A percentile compares a stretch with the other conserved stretches of the same genome.
Conservation (phyloP, 2,888 invertebrate genomes). For the Disparrhopalites patrizii region DNA sequence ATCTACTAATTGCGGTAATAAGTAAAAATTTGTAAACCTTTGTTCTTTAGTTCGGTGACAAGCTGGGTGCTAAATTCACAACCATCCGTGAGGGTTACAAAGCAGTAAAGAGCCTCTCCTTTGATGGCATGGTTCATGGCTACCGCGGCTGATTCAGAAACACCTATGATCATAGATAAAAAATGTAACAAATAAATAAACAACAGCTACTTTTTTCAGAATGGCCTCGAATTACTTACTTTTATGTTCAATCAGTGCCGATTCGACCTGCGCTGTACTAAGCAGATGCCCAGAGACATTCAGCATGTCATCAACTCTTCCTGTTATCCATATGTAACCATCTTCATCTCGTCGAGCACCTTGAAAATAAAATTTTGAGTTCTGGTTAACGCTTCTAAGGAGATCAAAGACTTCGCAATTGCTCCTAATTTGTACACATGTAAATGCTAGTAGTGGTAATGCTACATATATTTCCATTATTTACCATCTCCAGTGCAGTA, state of each 20-base stretch:
- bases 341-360: conserved; percentile 88
- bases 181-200: neutral
- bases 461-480: conserved; percentile 40
- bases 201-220: too few relatives aligned
- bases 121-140: conserved; percentile 90
- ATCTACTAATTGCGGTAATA: conserved; percentile 18
- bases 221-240: conserved; percentile 25
- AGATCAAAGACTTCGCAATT: too few relatives aligned
- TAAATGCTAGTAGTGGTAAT: neutral
- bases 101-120: conserved; percentile 96
- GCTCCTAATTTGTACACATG: too few relatives aligned
- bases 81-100: conserved; percentile 83
- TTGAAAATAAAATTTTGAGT: conserved; percentile 51
- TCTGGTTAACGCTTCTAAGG: too few relatives aligned
- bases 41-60: conserved; percentile 66
- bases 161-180: conserved; percentile 50
- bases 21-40: conserved; percentile 51
- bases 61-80: conserved; percentile 66
- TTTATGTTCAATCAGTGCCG: conserved; percentile 51
- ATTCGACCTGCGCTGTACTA: conserved; percentile 84
- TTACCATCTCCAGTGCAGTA: conserved; percentile 97
- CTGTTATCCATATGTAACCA: conserved; percentile 94
- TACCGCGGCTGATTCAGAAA: conserved; percentile 95
- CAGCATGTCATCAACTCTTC: conserved; percentile 96
- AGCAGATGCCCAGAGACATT: conserved; percentile 98